Evolutionary conservation across 2,113 vertebrate species (phyloP).

Genomic region (Suncus etruscus): DNA sequence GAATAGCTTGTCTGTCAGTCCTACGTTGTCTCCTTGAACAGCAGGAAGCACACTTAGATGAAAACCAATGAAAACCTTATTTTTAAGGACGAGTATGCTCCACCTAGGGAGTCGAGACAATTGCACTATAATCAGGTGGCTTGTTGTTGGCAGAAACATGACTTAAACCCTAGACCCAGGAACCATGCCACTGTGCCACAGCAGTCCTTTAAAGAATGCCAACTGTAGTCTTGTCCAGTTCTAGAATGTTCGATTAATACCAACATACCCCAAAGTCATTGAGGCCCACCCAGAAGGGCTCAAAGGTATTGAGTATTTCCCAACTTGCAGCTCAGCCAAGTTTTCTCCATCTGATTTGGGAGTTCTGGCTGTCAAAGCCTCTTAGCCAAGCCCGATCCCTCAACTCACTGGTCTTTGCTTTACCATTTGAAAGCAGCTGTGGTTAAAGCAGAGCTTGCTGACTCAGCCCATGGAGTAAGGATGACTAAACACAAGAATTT

Average conservation of each 20-base stretch:
- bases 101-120: slow-evolving; percentile 16
- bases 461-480: slow-evolving; percentile 81
- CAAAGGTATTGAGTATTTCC: slow-evolving; percentile 42
- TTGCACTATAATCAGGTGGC: background rate
- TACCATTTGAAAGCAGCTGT: slow-evolving; percentile 79
- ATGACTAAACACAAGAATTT: slow-evolving; percentile 85
- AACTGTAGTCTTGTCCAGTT: slow-evolving; percentile 39
- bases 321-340: slow-evolving; percentile 51
- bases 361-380: slow-evolving; percentile 51
- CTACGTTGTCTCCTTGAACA: slow-evolving; percentile 35
- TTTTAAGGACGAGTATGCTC: slow-evolving; percentile 48
- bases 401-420: slow-evolving; percentile 70
- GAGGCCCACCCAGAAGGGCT: slow-evolving; percentile 75
- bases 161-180: slow-evolving; percentile 52
- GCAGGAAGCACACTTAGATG: slow-evolving; percentile 43
- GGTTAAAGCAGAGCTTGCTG: slow-evolving; percentile 79
- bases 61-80: slow-evolving; percentile 30
- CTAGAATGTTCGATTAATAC: slow-evolving; percentile 43
- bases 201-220: slow-evolving; percentile 38
- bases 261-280: slow-evolving; percentile 55
- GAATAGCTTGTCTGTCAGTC: background rate
- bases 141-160: slow-evolving; percentile 45
- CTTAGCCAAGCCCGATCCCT: slow-evolving; percentile 68
- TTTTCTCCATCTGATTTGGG: slow-evolving; percentile 54
- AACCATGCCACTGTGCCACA: background rate